These are phyloP conservation scores for Miichthys miiuy DNA, from an alignment of 2,797 vertebrate genomes.

Conservation along the genomic window DNA sequence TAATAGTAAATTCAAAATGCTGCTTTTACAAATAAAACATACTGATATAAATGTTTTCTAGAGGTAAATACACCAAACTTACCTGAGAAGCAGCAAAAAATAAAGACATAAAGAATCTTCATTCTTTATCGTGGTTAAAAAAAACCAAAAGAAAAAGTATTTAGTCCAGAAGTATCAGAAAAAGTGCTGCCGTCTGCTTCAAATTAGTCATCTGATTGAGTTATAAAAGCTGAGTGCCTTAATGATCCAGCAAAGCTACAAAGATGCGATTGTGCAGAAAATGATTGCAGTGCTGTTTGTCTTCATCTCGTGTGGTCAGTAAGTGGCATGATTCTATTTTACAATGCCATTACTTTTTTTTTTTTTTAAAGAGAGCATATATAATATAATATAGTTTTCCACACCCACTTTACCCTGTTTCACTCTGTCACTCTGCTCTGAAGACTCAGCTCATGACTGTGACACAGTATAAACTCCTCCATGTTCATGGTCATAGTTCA, in stretches of 20 bases:
- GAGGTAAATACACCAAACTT: constrained; percentile 41
- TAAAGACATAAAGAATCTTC: constrained; percentile 41
- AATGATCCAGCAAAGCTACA: background rate
- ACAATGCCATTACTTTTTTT: background rate
- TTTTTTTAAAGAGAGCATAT: constrained; percentile 6
- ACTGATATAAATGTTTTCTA: background rate
- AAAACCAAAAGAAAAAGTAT: background rate
- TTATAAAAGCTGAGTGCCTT: background rate
- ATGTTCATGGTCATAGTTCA: constrained; percentile 28
- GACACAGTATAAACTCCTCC: constrained; percentile 12
- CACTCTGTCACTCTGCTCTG: background rate
- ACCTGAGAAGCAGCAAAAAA: constrained; percentile 66
- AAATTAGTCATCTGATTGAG: constrained; percentile 38
- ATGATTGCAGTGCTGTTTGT: background rate
- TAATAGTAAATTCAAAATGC: background rate
- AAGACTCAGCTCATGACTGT: constrained; percentile 48
- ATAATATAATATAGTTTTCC: background rate
- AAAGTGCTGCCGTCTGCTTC: background rate
- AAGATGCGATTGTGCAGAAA: constrained; percentile 23
- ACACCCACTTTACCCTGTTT: background rate
- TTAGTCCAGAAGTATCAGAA: background rate
- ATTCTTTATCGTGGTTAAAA: constrained; percentile 52
- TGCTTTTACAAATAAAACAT: background rate
- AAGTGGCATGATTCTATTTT: constrained; percentile 17
- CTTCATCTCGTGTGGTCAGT: constrained; percentile 26